Conservation (phyloP, 2,888 invertebrate species). For the Vannuccia rotundouncinata region DNA sequence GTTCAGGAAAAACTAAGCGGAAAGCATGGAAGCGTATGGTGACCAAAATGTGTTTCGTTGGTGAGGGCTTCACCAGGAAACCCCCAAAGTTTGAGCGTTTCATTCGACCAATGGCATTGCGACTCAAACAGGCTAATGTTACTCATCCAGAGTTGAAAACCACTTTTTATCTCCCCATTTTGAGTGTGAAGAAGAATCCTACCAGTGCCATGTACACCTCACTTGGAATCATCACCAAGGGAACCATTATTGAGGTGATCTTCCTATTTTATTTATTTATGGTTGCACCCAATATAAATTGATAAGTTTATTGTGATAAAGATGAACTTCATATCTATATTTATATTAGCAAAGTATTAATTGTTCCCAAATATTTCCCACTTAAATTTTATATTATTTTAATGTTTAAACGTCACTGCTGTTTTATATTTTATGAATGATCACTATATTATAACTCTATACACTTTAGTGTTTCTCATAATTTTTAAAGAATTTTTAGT, state of each 20-base stretch:
- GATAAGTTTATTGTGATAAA: no score
- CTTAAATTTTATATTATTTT: no score
- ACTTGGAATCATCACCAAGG: conserved; percentile 94
- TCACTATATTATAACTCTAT: no score
- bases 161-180: conserved; percentile 90
- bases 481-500: no score
- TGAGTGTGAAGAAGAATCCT: conserved; percentile 98
- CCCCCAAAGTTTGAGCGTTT: conserved; percentile 98
- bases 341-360: no score
- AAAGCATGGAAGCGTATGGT: conserved; percentile 99
- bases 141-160: conserved; percentile 98
- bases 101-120: conserved; percentile 89
- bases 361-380: no score
- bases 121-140: conserved; percentile 95
- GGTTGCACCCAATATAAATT: no score
- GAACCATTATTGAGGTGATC: conserved; percentile 92
- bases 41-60: conserved; percentile 79
- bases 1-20: conserved; percentile 73
- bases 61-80: conserved; percentile 94
- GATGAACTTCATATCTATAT: no score
- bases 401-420: no score
- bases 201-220: conserved; percentile 93
- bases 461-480: no score
- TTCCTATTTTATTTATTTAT: no score
- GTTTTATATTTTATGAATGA: no score